A percentile compares a stretch with the other conserved stretches of the same genome.
Evolutionary conservation across 2,888 invertebrate genomes (phyloP).

Genomic region (Eurytoma californica): DNA sequence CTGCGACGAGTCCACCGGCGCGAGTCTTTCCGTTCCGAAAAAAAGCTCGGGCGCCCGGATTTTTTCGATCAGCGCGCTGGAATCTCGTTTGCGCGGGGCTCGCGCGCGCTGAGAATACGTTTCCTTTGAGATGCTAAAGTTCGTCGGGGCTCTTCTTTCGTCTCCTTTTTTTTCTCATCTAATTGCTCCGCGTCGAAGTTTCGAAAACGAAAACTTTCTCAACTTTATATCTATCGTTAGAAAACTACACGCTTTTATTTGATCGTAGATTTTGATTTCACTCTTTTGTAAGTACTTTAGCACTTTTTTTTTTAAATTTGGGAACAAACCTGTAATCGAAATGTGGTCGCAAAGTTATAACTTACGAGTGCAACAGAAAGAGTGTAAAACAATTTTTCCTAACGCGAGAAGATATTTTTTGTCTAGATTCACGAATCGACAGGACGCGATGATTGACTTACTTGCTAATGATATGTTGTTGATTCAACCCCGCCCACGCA

Average conservation of each 20-base stretch:
- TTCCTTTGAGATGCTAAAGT: too few relatives aligned
- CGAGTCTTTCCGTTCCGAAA: too few relatives aligned
- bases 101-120: too few relatives aligned
- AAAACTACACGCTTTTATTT: background rate
- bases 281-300: background rate
- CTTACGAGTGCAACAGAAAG: background rate
- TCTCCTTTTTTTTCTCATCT: too few relatives aligned
- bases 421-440: constrained; percentile 47
- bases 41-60: background rate
- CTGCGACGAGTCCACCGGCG: background rate
- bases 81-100: too few relatives aligned
- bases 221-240: too few relatives aligned
- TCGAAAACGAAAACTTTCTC: too few relatives aligned
- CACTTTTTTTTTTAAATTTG: too few relatives aligned
- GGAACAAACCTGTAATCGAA: too few relatives aligned
- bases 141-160: too few relatives aligned
- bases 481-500: constrained; percentile 25
- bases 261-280: constrained; percentile 8
- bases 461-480: constrained; percentile 48
- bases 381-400: background rate
- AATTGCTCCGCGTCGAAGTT: too few relatives aligned
- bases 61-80: background rate
- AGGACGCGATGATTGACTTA: constrained; percentile 32
- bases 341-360: background rate
- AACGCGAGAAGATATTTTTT: background rate